Evolutionary conservation across 1,140 invertebrate genomes (phyloP).

Genomic region (Cyrtorhinus lividipennis): DNA sequence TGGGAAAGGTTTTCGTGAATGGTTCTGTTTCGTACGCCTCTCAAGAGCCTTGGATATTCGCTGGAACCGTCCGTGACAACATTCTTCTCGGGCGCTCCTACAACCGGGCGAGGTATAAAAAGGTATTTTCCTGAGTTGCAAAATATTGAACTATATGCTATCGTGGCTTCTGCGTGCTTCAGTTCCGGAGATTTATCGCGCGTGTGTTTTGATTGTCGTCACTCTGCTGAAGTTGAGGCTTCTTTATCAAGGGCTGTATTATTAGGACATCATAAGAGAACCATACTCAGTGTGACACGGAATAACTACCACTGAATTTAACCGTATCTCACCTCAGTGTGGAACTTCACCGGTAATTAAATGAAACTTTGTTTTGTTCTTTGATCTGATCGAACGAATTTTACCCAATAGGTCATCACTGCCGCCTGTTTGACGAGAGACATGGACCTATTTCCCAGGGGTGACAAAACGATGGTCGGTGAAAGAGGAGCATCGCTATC

Average conservation of each 20-base stretch:
- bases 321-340: too few species aligned
- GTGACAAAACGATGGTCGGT: slow-evolving; percentile 65
- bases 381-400: not conserved
- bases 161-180: too few species aligned
- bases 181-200: too few species aligned
- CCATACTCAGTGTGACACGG: too few species aligned
- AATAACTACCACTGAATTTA: too few species aligned
- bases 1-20: slow-evolving; percentile 43
- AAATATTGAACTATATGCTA: too few species aligned
- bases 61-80: slow-evolving; percentile 51
- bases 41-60: slow-evolving; percentile 65
- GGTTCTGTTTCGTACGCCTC: slow-evolving; percentile 53
- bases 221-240: too few species aligned
- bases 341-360: too few species aligned
- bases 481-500: slow-evolving; percentile 56
- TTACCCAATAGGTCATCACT: slow-evolving; percentile 35
- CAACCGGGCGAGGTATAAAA: slow-evolving; percentile 44
- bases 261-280: too few species aligned
- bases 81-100: slow-evolving; percentile 61
- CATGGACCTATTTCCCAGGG: slow-evolving; percentile 40
- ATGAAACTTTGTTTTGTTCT: too few species aligned
- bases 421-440: slow-evolving; percentile 46
- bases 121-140: slow-evolving; percentile 22
- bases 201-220: too few species aligned
- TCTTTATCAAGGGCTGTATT: too few species aligned